Percentiles rank a stretch among this genome's conserved stretches.
These are phyloP conservation scores for Rhopalosiphum maidis DNA, from an alignment of 1,140 invertebrate species.

Conservation along the genomic window DNA sequence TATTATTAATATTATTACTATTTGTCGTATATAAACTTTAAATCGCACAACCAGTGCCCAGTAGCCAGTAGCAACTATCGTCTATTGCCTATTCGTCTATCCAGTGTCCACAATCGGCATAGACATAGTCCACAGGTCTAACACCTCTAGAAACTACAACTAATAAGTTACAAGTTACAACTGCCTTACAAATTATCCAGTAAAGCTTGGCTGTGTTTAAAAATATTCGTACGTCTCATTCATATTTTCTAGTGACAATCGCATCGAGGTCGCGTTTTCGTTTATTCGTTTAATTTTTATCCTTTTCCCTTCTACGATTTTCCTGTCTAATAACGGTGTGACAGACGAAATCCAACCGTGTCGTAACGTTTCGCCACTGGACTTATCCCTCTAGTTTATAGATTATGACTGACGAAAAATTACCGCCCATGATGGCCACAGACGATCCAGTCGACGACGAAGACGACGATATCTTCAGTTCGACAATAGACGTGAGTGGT, in stretches of 20 bases:
- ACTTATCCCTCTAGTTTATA: background rate
- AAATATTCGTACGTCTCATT: background rate
- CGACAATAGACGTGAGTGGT: conserved; percentile 74
- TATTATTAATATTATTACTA: background rate
- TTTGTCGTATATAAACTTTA: background rate
- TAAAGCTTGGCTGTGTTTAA: background rate
- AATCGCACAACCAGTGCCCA: background rate
- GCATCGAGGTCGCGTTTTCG: background rate
- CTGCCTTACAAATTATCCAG: background rate
- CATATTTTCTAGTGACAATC: background rate
- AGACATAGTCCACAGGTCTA: no score
- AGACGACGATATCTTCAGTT: conserved; percentile 80
- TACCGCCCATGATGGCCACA: background rate
- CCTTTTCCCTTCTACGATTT: background rate
- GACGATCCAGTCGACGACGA: conserved; percentile 64
- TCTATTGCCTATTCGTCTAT: no score
- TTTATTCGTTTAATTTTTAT: background rate
- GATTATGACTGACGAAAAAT: conserved; percentile 38
- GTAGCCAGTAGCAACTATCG: no score
- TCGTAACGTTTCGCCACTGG: background rate
- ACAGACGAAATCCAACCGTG: background rate
- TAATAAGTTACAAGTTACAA: background rate
- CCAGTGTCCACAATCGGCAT: no score
- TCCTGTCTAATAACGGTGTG: background rate
- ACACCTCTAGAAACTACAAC: no score